These are phyloP conservation scores for Talpa occidentalis DNA, from an alignment of 2,113 vertebrate genomes.

Conservation along the genomic window DNA sequence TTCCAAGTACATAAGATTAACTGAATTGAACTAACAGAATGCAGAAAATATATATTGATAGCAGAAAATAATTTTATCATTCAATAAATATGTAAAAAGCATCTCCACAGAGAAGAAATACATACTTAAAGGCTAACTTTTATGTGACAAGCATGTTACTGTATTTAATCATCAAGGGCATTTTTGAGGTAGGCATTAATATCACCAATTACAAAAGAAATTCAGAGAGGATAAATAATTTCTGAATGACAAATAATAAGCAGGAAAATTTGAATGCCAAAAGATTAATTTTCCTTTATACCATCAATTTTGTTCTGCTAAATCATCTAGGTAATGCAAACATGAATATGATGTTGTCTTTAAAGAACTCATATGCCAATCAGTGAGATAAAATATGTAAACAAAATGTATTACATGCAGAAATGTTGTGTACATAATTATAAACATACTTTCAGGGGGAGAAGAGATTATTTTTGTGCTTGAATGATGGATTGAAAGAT, in stretches of 20 bases:
- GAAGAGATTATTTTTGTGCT: neutral
- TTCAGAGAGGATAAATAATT: conserved; percentile 33
- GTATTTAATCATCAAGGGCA: neutral
- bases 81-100: neutral
- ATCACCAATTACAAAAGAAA: neutral
- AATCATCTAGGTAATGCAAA: neutral
- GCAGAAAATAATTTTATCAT: neutral
- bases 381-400: neutral
- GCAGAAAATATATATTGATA: neutral
- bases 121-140: neutral
- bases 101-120: neutral
- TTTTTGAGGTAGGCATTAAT: conserved; percentile 11
- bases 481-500: neutral
- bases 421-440: neutral
- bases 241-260: neutral
- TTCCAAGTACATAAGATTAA: neutral
- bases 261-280: neutral
- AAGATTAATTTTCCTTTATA: neutral
- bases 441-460: neutral
- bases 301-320: neutral
- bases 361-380: neutral
- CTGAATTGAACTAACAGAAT: neutral
- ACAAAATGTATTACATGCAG: neutral
- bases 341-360: neutral
- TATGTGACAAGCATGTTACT: neutral